Evolutionary conservation across 2,888 invertebrate genomes (phyloP), one percentile per base, ranked within the genome.

Genomic region (Synanthedon vespiformis): DNA sequence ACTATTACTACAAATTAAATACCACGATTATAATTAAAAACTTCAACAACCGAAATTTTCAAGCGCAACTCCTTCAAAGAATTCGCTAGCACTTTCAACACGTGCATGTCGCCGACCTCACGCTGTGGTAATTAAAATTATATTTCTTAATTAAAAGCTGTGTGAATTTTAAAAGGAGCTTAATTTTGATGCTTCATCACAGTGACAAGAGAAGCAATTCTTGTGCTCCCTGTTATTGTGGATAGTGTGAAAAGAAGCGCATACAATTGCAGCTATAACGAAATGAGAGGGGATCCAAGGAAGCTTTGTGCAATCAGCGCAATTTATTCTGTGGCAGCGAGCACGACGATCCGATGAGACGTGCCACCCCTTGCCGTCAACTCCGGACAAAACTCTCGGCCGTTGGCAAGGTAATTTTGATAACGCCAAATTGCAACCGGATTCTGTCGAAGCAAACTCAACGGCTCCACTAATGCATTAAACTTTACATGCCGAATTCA

Each of bases 291-390:
- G 77, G 74, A 70, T 67, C 67, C 72, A 60, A 66, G 71, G 74
- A 62, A 72, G 74, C 84, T 85, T 85, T 85, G 85, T 81, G 80
- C 85, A 85, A 85, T 85, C 85, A 85, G 74, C 58, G 74, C 67
- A 74, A 77, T 82, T 84, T 76, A 77, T 79, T 74, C 77, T 62
- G 56, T 59, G 63, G 58, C 62, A 34, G 34, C 34, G 34, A 34
- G 34, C 8, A 34, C 34, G 34, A 2, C 34, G 34, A 34, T 34
- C 34, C 34, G 34, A 34, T 10, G 34, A 34, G 63, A 64, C 65
- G 67, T 65, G 72, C 67, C 64, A 34, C 10, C 34, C 34, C 34
- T 44, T n/a, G 63, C 60, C 64, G 62, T 58, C 59, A 61, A 65
- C 68, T 5, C 22, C 22, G 22, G 22, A 22, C 22, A 5, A 22